These are phyloP conservation scores for Sebastes steindachneri DNA, from an alignment of 2,797 vertebrate species.

Conservation along the genomic window DNA sequence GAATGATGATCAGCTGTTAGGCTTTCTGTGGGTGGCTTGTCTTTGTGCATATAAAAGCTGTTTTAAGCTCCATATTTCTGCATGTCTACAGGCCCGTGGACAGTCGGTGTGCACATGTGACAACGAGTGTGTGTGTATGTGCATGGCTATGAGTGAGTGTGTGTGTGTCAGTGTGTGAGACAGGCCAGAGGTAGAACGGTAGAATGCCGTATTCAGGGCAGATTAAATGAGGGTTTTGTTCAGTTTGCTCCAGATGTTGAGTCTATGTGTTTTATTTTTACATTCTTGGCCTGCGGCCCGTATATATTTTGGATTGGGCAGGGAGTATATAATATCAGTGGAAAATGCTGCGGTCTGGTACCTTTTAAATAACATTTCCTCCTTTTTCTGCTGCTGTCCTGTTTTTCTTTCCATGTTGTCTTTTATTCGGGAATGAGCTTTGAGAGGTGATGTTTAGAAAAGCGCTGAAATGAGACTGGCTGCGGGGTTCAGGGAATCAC, in stretches of 20 bases:
- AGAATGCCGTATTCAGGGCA: constrained; percentile 95
- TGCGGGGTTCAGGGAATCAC: constrained; percentile 73
- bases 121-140: constrained; percentile 20
- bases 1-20: constrained; percentile 31
- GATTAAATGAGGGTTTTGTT: constrained; percentile 99
- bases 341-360: constrained; percentile 99
- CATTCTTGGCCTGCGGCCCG: constrained; percentile 95
- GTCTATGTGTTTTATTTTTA: constrained; percentile 95
- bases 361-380: constrained; percentile 99
- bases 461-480: constrained; percentile 82
- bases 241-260: constrained; percentile 99
- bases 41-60: background rate
- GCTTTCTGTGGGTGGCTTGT: background rate
- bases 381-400: constrained; percentile 97
- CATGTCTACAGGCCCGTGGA: constrained; percentile 4
- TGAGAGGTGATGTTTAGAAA: constrained; percentile 86
- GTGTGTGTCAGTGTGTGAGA: constrained; percentile 60
- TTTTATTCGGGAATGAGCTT: constrained; percentile 92
- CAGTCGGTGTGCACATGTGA: constrained; percentile 24
- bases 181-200: constrained; percentile 91
- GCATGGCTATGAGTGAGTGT: constrained; percentile 21
- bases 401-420: constrained; percentile 99
- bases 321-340: constrained; percentile 99
- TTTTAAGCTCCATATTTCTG: background rate
- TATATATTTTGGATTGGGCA: constrained; percentile 99